These are phyloP conservation scores for Craterocephalus amniculus DNA, from an alignment of 2,797 vertebrate genomes.

Conservation along the genomic window DNA sequence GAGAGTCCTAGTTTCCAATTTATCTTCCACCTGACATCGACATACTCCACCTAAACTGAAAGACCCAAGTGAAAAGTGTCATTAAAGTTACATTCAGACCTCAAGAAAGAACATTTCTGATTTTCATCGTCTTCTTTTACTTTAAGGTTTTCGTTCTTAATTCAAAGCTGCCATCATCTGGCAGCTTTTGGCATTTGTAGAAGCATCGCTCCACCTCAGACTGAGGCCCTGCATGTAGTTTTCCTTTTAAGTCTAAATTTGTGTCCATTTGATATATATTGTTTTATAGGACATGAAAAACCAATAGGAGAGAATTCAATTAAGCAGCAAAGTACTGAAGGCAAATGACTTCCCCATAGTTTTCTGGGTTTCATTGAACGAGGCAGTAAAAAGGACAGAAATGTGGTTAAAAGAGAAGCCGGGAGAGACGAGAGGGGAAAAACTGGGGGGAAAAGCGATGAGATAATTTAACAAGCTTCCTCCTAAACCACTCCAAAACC, in stretches of 20 bases:
- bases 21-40: background rate
- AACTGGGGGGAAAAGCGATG: constrained; percentile 24
- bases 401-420: constrained; percentile 27
- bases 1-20: constrained; percentile 11
- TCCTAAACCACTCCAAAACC: constrained; percentile 74
- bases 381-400: constrained; percentile 25
- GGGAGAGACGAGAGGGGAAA: constrained; percentile 7
- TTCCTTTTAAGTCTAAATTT: background rate
- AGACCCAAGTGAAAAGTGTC: background rate
- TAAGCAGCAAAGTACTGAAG: constrained; percentile 28
- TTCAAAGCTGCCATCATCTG: constrained; percentile 54
- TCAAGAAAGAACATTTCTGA: background rate
- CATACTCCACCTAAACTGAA: background rate
- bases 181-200: constrained; percentile 36
- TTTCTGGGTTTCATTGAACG: constrained; percentile 22
- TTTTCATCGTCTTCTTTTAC: background rate
- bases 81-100: background rate
- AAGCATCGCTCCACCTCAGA: background rate
- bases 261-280: constrained; percentile 16
- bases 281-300: constrained; percentile 26
- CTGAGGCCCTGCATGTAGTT: background rate
- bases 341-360: constrained; percentile 42
- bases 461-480: constrained; percentile 74
- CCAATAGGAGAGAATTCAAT: constrained; percentile 42
- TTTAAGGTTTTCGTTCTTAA: constrained; percentile 4